These are phyloP conservation scores for Pitangus sulphuratus DNA, from an alignment of 2,797 vertebrate genomes.

Conservation along the genomic window DNA sequence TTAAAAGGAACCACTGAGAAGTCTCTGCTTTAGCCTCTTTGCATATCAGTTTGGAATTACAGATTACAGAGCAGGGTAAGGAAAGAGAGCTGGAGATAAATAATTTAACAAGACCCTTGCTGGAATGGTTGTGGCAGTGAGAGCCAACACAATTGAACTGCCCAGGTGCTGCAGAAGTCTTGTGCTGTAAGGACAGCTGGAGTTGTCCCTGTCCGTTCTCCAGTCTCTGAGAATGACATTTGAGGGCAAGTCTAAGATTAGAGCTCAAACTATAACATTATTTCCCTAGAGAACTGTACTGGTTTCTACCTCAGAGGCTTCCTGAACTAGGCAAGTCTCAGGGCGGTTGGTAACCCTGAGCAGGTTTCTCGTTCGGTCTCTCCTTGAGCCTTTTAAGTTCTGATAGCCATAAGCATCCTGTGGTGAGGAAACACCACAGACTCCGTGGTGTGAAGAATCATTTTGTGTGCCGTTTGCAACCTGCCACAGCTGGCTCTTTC, in stretches of 20 bases:
- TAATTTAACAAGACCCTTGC: not conserved
- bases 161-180: not conserved
- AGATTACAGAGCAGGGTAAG: not conserved
- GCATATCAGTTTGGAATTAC: not conserved
- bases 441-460: rapidly evolving
- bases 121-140: not conserved
- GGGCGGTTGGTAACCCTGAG: not conserved
- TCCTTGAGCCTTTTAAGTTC: not conserved
- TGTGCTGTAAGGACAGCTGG: rapidly evolving
- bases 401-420: not conserved
- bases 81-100: not conserved
- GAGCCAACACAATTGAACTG: not conserved
- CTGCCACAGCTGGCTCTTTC: not conserved
- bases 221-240: not conserved
- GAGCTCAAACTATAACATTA: not conserved
- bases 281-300: not conserved
- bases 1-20: not conserved
- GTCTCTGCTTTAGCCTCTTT: not conserved
- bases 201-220: not conserved
- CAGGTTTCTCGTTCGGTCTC: not conserved
- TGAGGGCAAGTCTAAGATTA: conserved; percentile 6
- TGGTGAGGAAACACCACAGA: not conserved
- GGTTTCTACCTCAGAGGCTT: not conserved
- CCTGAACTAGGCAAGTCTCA: not conserved
- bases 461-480: rapidly evolving